Evolutionary conservation across 2,113 vertebrate genomes (phyloP), one percentile per base, ranked within the genome.

Genomic region (Mohoua ochrocephala): DNA sequence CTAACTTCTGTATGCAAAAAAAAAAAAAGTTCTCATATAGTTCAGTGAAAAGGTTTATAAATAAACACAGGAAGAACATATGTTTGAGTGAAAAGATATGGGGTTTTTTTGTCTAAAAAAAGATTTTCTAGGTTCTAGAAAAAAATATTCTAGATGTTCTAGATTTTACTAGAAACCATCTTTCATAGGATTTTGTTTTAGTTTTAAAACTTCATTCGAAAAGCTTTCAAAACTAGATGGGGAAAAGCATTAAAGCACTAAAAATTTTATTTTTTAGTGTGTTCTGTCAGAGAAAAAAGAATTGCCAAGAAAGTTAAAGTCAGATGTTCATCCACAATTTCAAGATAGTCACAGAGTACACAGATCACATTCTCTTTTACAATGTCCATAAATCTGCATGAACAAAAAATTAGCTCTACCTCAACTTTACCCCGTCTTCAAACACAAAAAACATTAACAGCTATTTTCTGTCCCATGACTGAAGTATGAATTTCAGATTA

Each of bases 51-150:
- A 61, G 11, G 8, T 31, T 47, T 69, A 49, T 18, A 52, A 84
- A 61, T 9, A 75, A 41, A 26, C 1, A 30, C 3, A 59, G 1
- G 11, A 8, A 61, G 3, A 67, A 53, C 12, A 39, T 2, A 37
- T 1, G 2, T 17, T 63, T 47, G 76, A 84, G 12, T 63, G 27
- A 76, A 88, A 57, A 89, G 9, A 57, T 6, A 0, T 20, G 12
- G 15, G 1, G 0, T 1, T n/a, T 13, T 31, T 81, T 88, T 3
- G 4, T n/a, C 21, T 13, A 28, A 53, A 73, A 54, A 5, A 20
- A 52, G 2, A 15, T 28, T 59, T 6, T n/a, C n/a, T 67, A 21
- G 19, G 28, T 39, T 68, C n/a, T 45, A 20, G n/a, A n/a, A n/a
- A n/a, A n/a, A n/a, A n/a, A n/a, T n/a, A n/a, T n/a, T 39, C 39